A percentile compares a stretch with the other conserved stretches of the same genome.
Conservation (phyloP, 2,888 invertebrate genomes). For the Hartigia nigra region DNA sequence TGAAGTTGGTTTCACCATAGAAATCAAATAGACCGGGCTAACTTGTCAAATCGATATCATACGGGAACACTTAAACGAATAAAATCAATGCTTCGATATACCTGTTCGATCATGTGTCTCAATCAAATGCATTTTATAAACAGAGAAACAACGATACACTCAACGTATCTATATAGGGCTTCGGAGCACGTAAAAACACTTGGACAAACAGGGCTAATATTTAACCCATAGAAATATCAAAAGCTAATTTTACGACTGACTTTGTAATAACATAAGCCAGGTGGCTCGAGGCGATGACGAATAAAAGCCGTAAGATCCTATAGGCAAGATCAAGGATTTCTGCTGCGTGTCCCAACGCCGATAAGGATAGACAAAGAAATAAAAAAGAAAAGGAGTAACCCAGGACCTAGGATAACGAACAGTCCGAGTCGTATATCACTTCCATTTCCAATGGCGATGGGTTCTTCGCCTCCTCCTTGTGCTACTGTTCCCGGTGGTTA, state of each 20-base stretch:
- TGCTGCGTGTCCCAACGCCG: neutral
- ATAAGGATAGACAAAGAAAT: neutral
- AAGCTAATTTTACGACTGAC: neutral
- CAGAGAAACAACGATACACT: too few species aligned
- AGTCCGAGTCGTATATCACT: neutral
- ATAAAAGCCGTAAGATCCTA: neutral
- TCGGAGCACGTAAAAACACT: too few species aligned
- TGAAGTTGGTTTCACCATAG: too few species aligned
- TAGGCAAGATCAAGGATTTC: neutral
- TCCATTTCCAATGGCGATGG: neutral
- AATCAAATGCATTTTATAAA: too few species aligned
- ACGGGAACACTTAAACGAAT: neutral
- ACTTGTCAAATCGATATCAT: too few species aligned
- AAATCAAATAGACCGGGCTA: too few species aligned
- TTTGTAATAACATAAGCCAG: neutral
- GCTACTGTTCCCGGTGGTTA: neutral
- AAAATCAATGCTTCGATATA: neutral
- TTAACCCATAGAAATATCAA: neutral
- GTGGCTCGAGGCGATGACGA: neutral
- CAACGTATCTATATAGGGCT: too few species aligned
- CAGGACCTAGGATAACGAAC: slow-evolving; percentile 13
- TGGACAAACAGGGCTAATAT: too few species aligned
- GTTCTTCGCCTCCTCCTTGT: neutral
- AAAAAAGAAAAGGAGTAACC: neutral
- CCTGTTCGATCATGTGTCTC: too few species aligned